Evolutionary conservation across 2,113 vertebrate genomes (phyloP), one percentile per base, ranked within the genome.

Genomic region (human (Homo sapiens)): DNA sequence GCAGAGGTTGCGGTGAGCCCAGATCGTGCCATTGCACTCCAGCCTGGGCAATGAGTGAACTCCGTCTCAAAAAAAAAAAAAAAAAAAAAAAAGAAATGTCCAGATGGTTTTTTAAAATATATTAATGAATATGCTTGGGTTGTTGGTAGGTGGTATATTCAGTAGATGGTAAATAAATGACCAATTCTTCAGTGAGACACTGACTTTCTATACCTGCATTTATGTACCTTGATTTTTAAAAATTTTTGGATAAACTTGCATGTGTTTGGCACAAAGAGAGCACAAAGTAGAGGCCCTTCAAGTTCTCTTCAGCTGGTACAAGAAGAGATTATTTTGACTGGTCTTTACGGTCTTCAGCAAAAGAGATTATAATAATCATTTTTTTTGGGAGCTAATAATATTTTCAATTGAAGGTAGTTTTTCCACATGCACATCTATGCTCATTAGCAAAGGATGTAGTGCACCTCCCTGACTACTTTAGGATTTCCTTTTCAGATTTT

Each of bases 261-360:
- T 96, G 35, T 89, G 61, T 91, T 89, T 96, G n/a, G 50, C 52
- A 80, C 6, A 90, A 45, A 80, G 70, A 57, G 23, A 93, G 11
- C 32, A 35, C 70, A 79, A 75, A 57, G 8, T 79, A 43, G 23
- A 27, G 32, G 2, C 32, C 32, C 40, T 76, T 95, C 50, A 78
- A n/a, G 22, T 70, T 96, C 7, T 94, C 2, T 84, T 75, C 40
- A 93, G 4, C 11, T 64, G 27, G 9, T 70, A 59, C 20, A 70
- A 48, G 80, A 76, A 95, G 38, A 40, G 35, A 75, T 88, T 94
- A 30, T 57, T 89, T 96, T 95, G 45, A 35, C n/a, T 91, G 68
- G 10, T 90, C 50, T 95, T 95, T 66, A 92, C 6, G 75, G 0
- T 84, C 43, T 50, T 86, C 27, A 40, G 48, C 11, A 95, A 64